Base-by-base conservation (phyloP, 2,888 invertebrate species). In the Drosophila crucigera region DNA sequence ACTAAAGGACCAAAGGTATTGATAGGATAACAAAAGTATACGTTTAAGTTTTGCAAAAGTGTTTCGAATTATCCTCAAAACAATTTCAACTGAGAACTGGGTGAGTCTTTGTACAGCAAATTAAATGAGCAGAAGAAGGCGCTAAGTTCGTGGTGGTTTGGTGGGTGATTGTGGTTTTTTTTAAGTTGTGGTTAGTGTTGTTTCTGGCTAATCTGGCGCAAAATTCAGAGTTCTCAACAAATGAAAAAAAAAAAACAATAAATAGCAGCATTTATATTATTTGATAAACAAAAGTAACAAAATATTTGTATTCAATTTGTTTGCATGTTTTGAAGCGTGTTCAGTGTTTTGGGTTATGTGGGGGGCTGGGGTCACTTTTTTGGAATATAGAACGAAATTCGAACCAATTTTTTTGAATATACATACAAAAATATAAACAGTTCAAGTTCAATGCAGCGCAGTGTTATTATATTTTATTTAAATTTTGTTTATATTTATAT, bases 371-470 rank as follows among this genome's bases (percentile, higher is more conserved):
- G 76, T 78, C 73, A 73, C 70, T 78, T 76, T 76, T 82, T 85
- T 72, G 69, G 70, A 91, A 91, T 92, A 92, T 91, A 91, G 91
- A 92, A 92, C 91, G 91, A 91, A 92, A 91, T 91, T 91, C 70
- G 61, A 83, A 83, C 86, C 89, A 91, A 91, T 89, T 80, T 49
- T 62, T 37, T 61, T 64, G 52, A 71, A 84, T 78, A 68, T 78
- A 75, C 67, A 76, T 77, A 82, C 68, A 78, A 76, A 83, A 82
- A 76, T 76, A 89, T 77, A 79, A 73, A 80, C 68, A 82, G 78
- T 84, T 80, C 76, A 70, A 82, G 63, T 87, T 73, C 53, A 83
- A 81, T 84, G 83, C 78, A 85, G 78, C 89, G 75, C 73, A 73
- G 83, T 80, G 78, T 76, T 59, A 49, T 33, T 53, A 59, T 68